These are phyloP conservation scores for Cactoblastis cactorum DNA, from an alignment of 2,888 invertebrate species.

Conservation along the genomic window DNA sequence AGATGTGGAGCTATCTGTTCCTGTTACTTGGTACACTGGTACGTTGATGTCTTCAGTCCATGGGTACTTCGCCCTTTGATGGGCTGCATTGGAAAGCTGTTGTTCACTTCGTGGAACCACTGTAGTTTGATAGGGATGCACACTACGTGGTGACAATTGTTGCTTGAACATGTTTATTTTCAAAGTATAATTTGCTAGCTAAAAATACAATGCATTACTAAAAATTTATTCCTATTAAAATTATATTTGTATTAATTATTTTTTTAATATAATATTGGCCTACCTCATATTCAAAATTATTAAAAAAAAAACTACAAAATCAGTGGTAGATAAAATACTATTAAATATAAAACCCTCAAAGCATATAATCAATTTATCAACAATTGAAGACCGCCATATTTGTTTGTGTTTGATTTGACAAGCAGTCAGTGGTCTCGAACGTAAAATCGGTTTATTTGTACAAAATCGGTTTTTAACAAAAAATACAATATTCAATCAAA, in stretches of 20 bases:
- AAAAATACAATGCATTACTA: background rate
- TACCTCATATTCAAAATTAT: background rate
- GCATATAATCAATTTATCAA: too few relatives aligned
- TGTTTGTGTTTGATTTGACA: too few relatives aligned
- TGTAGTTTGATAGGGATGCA: constrained; percentile 74
- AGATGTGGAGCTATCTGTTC: constrained; percentile 73
- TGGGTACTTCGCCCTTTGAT: constrained; percentile 71
- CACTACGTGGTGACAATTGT: constrained; percentile 65
- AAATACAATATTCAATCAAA: too few relatives aligned
- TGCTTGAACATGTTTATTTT: constrained; percentile 64
- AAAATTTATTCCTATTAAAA: background rate
- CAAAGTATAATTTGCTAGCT: background rate
- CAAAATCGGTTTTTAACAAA: too few relatives aligned
- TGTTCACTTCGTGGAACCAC: constrained; percentile 69
- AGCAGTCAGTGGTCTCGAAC: too few relatives aligned
- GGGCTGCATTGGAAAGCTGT: constrained; percentile 62
- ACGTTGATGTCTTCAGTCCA: constrained; percentile 67
- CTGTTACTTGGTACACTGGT: constrained; percentile 61
- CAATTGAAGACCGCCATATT: too few relatives aligned
- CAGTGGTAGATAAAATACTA: too few relatives aligned
- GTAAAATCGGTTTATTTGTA: too few relatives aligned
- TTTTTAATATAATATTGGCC: background rate
- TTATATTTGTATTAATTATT: background rate
- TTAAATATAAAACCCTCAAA: too few relatives aligned
- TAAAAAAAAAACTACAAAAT: too few relatives aligned